Conservation (phyloP, 2,113 vertebrate genomes). For the Nothocercus julius region DNA sequence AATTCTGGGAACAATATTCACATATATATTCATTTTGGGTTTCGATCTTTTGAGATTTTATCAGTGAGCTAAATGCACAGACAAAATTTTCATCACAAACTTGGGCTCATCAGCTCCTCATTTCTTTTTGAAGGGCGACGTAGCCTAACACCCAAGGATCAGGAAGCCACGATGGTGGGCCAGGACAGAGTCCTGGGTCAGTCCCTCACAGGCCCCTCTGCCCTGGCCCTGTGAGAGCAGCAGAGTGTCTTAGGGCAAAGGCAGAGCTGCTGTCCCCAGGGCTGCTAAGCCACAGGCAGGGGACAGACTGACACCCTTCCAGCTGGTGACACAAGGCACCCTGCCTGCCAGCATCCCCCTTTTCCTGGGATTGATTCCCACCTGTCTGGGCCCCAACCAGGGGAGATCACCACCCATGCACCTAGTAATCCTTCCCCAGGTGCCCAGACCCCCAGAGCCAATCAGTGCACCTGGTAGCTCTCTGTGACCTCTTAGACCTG, state of each 20-base stretch:
- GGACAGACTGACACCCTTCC: neutral
- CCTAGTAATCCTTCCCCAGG: no score
- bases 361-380: no score
- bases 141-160: rapidly evolving
- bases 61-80: neutral
- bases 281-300: rapidly evolving
- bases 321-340: neutral
- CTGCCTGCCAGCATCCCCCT: neutral
- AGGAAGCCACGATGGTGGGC: rapidly evolving
- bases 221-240: neutral
- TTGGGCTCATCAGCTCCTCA: neutral
- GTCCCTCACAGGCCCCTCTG: rapidly evolving
- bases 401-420: no score
- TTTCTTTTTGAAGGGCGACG: neutral
- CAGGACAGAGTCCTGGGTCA: rapidly evolving
- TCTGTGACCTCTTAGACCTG: neutral
- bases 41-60: neutral
- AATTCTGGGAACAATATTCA: neutral
- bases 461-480: neutral
- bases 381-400: no score
- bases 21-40: rapidly evolving
- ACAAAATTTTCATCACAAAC: rapidly evolving
- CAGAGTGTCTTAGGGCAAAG: rapidly evolving
- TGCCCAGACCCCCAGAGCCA: no score
- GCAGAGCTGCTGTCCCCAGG: neutral